Base-by-base conservation (phyloP, 2,888 invertebrate species). In the Poecilobothrus nobilitatus region DNA sequence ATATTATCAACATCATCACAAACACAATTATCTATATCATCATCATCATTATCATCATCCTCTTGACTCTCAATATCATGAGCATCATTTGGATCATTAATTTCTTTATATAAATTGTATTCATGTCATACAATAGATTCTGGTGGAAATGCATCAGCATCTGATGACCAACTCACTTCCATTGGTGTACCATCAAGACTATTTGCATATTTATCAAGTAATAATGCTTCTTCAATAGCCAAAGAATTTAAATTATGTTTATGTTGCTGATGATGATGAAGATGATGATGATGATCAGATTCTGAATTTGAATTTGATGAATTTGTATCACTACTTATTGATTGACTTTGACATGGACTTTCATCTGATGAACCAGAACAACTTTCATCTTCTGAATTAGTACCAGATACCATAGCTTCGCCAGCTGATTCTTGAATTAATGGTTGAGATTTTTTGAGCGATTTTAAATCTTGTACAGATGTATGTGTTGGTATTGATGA, bases 341-440 rank as follows among this genome's bases (percentile, higher is more conserved):
- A 85, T 76, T 75, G 83, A 71, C 76, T 83, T 82, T 70, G 84
- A 80, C 73, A 84, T 74, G 66, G 83, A 66, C 78, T 78, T 71
- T 81, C 78, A 76, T 84, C 79, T 12, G 83, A 81, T 61, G 84
- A 84, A 9, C 83, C 84, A 71, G 84, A 79, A 69, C 80, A 84
- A 73, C 84, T 84, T 74, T 86, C 86, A 73, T 86, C 86, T 74
- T 86, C 86, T 0, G 86, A 86, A 73, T 85, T 85, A 70, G 85
- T 84, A 70, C 86, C 88, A n/a, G 87, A 87, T 44, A 89, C 88
- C 82, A 87, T 86, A 0, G 87, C 87, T 76, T 88, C 88, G 33
- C 87, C 88, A 3, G 88, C 88, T 1, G 88, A 84, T 75, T 87
- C 87, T 74, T 87, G 87, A 20, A 88, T 88, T 71, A 82, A 80